Conservation (phyloP, 2,113 vertebrate genomes). For the Pseudorhombus dupliciocellatus region DNA sequence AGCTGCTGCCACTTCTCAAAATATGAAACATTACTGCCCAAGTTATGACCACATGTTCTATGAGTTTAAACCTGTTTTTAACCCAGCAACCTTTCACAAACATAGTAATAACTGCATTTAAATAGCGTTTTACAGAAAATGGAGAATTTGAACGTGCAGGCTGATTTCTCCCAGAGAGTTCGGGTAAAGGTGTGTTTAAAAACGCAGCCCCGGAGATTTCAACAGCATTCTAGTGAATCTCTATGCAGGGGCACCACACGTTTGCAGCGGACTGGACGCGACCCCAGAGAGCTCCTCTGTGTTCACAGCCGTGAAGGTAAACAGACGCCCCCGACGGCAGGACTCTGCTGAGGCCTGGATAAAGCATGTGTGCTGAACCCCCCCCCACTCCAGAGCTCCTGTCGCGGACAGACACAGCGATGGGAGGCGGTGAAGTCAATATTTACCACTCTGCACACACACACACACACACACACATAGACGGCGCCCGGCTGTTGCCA, state of each 20-base stretch:
- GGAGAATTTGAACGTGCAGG: too few species aligned
- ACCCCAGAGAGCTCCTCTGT: neutral
- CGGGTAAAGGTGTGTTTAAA: too few species aligned
- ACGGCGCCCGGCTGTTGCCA: slow-evolving; percentile 61
- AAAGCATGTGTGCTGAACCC: slow-evolving; percentile 43
- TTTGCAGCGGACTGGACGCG: too few species aligned
- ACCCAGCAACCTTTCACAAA: neutral
- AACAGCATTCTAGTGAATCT: too few species aligned
- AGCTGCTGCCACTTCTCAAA: neutral
- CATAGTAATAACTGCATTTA: too few species aligned
- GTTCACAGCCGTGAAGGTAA: slow-evolving; percentile 56
- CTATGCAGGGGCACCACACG: too few species aligned
- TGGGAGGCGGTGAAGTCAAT: slow-evolving; percentile 77
- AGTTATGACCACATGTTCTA: neutral
- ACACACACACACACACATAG: slow-evolving; percentile 24
- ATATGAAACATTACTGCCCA: neutral
- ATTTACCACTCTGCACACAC: slow-evolving; percentile 74
- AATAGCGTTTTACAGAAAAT: too few species aligned
- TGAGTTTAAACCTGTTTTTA: too few species aligned
- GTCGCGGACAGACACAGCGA: slow-evolving; percentile 53
- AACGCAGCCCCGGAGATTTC: too few species aligned
- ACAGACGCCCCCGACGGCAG: slow-evolving; percentile 50
- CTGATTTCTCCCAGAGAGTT: too few species aligned
- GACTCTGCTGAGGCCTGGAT: slow-evolving; percentile 54
- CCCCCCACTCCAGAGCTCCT: slow-evolving; percentile 21